phyloP scores from a whole-genome alignment of 2,888 invertebrate genomes.

The Chorisops tibialis region DNA sequence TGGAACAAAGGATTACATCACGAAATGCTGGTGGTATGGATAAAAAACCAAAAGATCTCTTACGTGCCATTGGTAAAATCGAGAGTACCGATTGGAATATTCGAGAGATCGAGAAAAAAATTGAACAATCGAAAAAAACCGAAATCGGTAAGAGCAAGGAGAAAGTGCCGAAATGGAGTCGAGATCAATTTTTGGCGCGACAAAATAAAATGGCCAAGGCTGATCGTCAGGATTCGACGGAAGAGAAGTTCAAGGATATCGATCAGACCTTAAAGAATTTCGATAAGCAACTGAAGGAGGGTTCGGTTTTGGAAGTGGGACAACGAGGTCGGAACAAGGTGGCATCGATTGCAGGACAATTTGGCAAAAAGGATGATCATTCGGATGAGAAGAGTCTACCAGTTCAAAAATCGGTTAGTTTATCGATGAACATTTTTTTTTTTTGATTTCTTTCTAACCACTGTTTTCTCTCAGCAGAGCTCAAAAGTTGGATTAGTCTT shows the following conservation, averaged over 20 bases:
- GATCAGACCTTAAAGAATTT: slow-evolving; percentile 69
- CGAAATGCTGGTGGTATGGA: slow-evolving; percentile 57
- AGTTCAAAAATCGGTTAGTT: slow-evolving; percentile 53
- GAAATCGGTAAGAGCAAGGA: slow-evolving; percentile 57
- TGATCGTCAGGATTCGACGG: slow-evolving; percentile 57
- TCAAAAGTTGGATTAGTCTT: slow-evolving; percentile 59
- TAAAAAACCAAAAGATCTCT: slow-evolving; percentile 80
- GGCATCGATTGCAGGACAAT: slow-evolving; percentile 81
- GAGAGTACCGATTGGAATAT: slow-evolving; percentile 90
- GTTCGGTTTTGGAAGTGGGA: slow-evolving; percentile 64
- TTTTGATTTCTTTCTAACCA: not conserved
- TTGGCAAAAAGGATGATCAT: slow-evolving; percentile 53
- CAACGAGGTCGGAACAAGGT: slow-evolving; percentile 70
- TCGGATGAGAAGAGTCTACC: slow-evolving; percentile 48
- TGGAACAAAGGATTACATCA: slow-evolving; percentile 75
- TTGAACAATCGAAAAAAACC: slow-evolving; percentile 58
- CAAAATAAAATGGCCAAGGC: slow-evolving; percentile 68
- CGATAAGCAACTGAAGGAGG: slow-evolving; percentile 74
- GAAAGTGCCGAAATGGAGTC: slow-evolving; percentile 88
- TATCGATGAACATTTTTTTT: slow-evolving; percentile 24
- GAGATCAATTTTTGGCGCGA: slow-evolving; percentile 68
- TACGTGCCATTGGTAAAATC: slow-evolving; percentile 84
- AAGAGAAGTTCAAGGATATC: slow-evolving; percentile 67
- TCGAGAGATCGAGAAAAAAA: slow-evolving; percentile 85
- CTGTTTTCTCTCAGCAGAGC: slow-evolving; percentile 48